Conservation (phyloP, 1,140 invertebrate species). For the Araneus ventricosus region DNA sequence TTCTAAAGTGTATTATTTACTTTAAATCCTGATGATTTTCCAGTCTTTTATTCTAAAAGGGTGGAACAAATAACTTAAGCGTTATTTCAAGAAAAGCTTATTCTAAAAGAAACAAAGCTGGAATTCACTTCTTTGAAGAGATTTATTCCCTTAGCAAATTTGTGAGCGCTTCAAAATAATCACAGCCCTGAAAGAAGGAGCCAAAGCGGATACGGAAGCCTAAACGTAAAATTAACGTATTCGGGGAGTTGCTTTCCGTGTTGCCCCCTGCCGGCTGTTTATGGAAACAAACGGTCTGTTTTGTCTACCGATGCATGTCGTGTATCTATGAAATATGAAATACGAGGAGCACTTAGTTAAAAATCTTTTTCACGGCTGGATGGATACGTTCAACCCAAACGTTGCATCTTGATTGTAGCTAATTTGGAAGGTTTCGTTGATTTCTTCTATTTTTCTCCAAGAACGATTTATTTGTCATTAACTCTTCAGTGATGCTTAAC, state of each 20-base stretch:
- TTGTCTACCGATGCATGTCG: not conserved
- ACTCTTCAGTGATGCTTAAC: conserved; percentile 45
- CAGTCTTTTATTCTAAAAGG: not conserved
- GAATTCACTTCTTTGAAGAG: too few species aligned
- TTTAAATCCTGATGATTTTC: not conserved
- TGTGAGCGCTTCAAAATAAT: not conserved
- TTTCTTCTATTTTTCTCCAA: conserved; percentile 15
- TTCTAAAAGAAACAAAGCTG: not conserved
- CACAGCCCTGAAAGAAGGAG: not conserved
- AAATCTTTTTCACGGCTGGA: not conserved
- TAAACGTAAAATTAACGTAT: not conserved
- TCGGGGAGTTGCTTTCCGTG: not conserved
- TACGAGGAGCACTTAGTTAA: conserved; percentile 12
- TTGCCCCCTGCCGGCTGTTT: conserved; percentile 29
- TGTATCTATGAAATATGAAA: not conserved
- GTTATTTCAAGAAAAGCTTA: not conserved
- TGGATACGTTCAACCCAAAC: not conserved
- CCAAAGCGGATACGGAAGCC: not conserved
- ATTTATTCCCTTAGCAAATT: conserved; percentile 8
- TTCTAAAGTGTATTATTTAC: not conserved
- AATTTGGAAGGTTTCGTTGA: conserved; percentile 49
- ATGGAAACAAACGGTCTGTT: conserved; percentile 22
- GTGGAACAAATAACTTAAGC: not conserved
- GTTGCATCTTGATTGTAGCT: conserved; percentile 61
- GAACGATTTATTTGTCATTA: conserved; percentile 63